phyloP scores from a whole-genome alignment of 2,797 vertebrate species.

The Allenopithecus nigroviridis region DNA sequence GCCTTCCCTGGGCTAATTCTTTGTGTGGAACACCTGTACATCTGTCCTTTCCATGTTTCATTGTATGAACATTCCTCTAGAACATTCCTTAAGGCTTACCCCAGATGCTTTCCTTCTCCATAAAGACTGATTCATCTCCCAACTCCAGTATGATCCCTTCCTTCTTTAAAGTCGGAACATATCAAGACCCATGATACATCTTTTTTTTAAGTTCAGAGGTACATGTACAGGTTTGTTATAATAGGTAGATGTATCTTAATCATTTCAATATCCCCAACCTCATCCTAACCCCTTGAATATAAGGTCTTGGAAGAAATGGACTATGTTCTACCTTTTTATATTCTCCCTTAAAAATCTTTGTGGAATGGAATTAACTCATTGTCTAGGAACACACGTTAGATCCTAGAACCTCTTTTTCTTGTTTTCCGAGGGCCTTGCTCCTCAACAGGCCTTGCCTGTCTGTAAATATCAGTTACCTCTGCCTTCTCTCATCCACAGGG shows the following conservation, averaged over 20 bases:
- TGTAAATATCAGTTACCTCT: neutral
- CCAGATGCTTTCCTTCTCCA: neutral
- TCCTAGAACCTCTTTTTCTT: neutral
- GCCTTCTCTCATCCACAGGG: rapidly evolving
- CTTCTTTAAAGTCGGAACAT: neutral
- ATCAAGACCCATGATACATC: neutral
- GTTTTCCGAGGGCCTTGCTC: neutral
- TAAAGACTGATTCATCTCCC: neutral
- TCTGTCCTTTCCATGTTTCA: neutral
- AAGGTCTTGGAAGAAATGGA: neutral
- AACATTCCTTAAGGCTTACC: neutral
- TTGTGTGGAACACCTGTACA: neutral
- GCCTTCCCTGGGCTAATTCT: neutral
- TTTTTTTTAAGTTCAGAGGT: neutral
- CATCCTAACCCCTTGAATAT: neutral
- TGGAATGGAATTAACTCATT: neutral
- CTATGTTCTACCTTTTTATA: neutral
- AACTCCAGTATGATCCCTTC: neutral
- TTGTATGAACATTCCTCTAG: neutral
- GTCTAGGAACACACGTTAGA: neutral
- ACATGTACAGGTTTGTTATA: too few relatives aligned
- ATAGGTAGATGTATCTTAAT: neutral
- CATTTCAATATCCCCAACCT: neutral
- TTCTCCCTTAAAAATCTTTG: neutral
- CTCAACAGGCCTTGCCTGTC: neutral